A percentile compares a stretch with the other conserved stretches of the same genome.
Conservation (phyloP, 2,113 vertebrate genomes). For the Sinocyclocheilus maitianheensis region DNA sequence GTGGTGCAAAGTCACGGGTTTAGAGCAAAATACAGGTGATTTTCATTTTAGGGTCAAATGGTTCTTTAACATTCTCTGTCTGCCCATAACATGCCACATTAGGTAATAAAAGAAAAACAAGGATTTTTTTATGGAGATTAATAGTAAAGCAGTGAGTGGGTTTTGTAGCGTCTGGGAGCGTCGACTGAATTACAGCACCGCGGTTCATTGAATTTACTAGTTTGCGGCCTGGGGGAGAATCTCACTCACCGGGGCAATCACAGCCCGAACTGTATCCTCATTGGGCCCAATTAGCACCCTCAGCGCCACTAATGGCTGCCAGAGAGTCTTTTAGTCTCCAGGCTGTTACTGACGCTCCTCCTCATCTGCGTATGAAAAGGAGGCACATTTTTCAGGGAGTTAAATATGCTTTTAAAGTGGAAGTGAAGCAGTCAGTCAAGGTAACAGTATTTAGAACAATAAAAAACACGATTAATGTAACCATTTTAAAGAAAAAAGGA, state of each 20-base stretch:
- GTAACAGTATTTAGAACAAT: no score
- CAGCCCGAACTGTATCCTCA: conserved; percentile 21
- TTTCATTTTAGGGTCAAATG: not conserved
- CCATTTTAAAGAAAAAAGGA: no score
- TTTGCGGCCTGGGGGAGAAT: not conserved
- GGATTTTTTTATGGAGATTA: not conserved
- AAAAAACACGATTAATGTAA: no score
- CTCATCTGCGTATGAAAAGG: not conserved
- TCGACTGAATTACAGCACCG: not conserved
- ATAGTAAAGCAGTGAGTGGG: not conserved
- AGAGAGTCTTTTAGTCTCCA: conserved; percentile 17
- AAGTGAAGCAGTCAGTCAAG: no score
- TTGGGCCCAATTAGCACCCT: conserved; percentile 47
- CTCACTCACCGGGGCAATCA: not conserved
- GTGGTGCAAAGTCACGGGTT: not conserved
- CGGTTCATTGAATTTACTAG: conserved; percentile 18
- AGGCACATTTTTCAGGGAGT: not conserved
- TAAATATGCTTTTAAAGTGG: not conserved
- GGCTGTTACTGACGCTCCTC: conserved; percentile 21
- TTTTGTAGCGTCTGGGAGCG: not conserved
- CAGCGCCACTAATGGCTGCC: conserved; percentile 24
- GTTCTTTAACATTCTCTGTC: not conserved
- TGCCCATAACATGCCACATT: not conserved
- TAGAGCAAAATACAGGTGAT: not conserved
- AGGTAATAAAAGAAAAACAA: not conserved